phyloP scores from a whole-genome alignment of 2,797 vertebrate genomes.

The Neosilurus mollespiculum region DNA sequence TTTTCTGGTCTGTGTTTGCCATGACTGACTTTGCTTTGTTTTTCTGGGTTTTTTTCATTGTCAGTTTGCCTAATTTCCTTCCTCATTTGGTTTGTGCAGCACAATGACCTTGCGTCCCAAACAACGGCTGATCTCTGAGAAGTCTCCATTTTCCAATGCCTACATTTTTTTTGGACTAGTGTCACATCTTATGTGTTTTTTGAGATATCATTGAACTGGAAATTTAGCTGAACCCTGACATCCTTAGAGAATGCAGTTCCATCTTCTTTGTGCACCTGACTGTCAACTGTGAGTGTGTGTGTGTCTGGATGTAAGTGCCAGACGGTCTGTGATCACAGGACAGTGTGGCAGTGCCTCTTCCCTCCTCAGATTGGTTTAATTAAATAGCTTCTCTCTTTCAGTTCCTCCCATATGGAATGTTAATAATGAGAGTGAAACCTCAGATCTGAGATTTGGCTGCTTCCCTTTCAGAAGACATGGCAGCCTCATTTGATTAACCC shows the following conservation, averaged over 20 bases:
- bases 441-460: slow-evolving; percentile 11
- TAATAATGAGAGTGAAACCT: slow-evolving; percentile 43
- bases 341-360: slow-evolving; percentile 26
- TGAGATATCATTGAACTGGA: neutral
- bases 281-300: neutral
- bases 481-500: slow-evolving; percentile 12
- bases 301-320: slow-evolving; percentile 27
- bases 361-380: slow-evolving; percentile 24
- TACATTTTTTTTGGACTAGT: neutral
- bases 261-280: neutral
- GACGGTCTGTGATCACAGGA: slow-evolving; percentile 34
- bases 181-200: neutral
- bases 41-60: neutral
- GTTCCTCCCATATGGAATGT: slow-evolving; percentile 41
- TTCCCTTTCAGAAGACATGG: slow-evolving; percentile 22
- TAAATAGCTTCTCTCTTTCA: slow-evolving; percentile 43
- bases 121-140: neutral
- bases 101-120: neutral
- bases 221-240: neutral
- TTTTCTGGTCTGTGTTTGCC: neutral
- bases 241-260: neutral
- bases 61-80: neutral
- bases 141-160: neutral
- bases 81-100: neutral
- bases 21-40: neutral